Conservation (phyloP, 2,888 invertebrate species). For the Pristionchus arcanus region DNA sequence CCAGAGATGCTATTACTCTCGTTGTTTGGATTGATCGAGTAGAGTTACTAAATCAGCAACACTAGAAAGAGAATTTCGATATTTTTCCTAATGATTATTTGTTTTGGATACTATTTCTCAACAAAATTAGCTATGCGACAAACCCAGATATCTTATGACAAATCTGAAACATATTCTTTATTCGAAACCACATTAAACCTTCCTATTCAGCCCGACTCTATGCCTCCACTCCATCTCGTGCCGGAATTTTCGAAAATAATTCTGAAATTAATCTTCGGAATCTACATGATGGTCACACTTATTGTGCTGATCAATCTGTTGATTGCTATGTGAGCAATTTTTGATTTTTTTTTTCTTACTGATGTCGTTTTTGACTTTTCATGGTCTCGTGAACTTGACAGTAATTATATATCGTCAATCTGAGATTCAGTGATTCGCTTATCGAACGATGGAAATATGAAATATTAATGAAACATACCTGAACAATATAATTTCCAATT, state of each 20-base stretch:
- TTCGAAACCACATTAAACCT: neutral
- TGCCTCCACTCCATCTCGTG: slow-evolving; percentile 82
- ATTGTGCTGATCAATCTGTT: slow-evolving; percentile 97
- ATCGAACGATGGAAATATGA: neutral
- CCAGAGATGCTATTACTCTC: too few relatives aligned
- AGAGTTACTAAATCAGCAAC: too few relatives aligned
- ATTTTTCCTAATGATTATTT: too few relatives aligned
- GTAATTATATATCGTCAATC: too few relatives aligned
- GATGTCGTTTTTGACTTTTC: slow-evolving; percentile 79
- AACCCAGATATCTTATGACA: neutral
- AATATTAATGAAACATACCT: neutral
- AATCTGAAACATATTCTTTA: neutral
- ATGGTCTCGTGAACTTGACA: too few relatives aligned
- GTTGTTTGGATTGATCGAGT: too few relatives aligned
- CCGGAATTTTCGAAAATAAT: slow-evolving; percentile 79
- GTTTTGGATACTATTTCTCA: too few relatives aligned
- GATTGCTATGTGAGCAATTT: slow-evolving; percentile 92
- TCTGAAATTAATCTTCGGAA: slow-evolving; percentile 88
- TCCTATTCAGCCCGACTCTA: slow-evolving; percentile 82
- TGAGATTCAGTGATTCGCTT: neutral
- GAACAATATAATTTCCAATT: too few relatives aligned
- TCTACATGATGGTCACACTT: slow-evolving; percentile 97
- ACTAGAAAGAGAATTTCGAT: too few relatives aligned
- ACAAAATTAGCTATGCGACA: too few relatives aligned
- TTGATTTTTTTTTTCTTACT: neutral